phyloP scores from a whole-genome alignment of 2,888 invertebrate species.

The Cenopis cana region DNA sequence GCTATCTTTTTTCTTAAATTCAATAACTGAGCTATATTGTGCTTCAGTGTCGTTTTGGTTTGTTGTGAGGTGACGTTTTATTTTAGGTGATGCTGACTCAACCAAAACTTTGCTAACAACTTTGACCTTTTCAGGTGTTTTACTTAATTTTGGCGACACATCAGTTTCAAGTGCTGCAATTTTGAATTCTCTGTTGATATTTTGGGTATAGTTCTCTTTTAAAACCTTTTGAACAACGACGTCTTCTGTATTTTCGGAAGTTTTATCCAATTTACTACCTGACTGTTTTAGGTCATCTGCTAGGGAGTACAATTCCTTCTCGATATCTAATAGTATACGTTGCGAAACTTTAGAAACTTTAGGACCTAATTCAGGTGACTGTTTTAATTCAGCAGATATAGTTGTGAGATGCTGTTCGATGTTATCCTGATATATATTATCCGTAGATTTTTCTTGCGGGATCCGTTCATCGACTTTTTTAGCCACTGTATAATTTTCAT shows the following conservation, averaged over 20 bases:
- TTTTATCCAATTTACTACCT: neutral
- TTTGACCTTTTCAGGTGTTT: constrained; percentile 43
- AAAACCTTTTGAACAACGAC: neutral
- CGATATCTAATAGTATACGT: constrained; percentile 11
- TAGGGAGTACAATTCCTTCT: constrained; percentile 15
- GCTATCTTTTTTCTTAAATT: constrained; percentile 47
- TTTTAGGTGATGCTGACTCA: constrained; percentile 61
- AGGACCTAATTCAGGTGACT: constrained; percentile 39
- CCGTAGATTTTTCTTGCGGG: constrained; percentile 49
- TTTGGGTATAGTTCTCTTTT: neutral
- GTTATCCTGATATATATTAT: constrained; percentile 18
- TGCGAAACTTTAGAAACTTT: constrained; percentile 20
- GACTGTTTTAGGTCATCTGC: constrained; percentile 22
- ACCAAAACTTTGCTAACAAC: constrained; percentile 58
- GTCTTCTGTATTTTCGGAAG: neutral
- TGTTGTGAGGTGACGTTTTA: constrained; percentile 36
- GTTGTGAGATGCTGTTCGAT: constrained; percentile 42
- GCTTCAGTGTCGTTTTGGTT: constrained; percentile 13
- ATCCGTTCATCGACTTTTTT: constrained; percentile 69
- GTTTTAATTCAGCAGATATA: constrained; percentile 34
- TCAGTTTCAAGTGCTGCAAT: neutral
- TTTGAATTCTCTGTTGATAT: constrained; percentile 3
- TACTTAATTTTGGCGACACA: constrained; percentile 39
- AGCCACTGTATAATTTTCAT: constrained; percentile 66
- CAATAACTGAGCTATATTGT: constrained; percentile 39